phyloP scores from a whole-genome alignment of 2,797 vertebrate species.

The Austrolebias charrua region DNA sequence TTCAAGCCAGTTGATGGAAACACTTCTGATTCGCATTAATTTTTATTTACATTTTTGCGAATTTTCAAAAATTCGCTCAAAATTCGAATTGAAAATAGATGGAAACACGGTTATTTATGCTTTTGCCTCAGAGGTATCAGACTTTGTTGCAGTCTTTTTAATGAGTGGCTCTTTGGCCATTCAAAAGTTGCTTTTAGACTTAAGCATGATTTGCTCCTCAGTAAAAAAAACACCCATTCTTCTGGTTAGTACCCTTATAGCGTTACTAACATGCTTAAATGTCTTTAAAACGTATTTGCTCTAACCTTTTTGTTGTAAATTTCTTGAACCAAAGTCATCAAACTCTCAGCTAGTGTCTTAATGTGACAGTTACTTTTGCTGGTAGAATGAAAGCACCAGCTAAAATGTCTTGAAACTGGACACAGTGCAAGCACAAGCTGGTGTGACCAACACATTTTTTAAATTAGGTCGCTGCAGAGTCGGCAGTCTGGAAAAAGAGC shows the following conservation, averaged over 20 bases:
- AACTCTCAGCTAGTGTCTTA: not conserved
- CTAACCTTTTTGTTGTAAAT: not conserved
- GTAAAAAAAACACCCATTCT: not conserved
- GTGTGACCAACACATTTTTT: slow-evolving; percentile 17
- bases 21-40: no score
- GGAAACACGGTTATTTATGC: no score
- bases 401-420: slow-evolving; percentile 20
- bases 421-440: slow-evolving; percentile 4
- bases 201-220: no score
- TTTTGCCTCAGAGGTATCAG: not conserved
- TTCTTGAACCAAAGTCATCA: not conserved
- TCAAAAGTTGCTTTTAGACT: no score
- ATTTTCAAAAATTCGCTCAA: no score
- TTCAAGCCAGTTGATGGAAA: no score
- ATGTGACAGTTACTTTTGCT: not conserved
- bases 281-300: not conserved
- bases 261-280: not conserved
- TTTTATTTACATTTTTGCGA: no score
- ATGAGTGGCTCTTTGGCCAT: not conserved
- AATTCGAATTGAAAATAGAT: no score
- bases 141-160: not conserved
- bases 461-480: slow-evolving; percentile 14
- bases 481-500: slow-evolving; percentile 23
- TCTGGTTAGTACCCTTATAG: slow-evolving; percentile 1
- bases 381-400: not conserved